Percentiles rank a stretch among this genome's conserved stretches.
phyloP scores from a whole-genome alignment of 2,797 vertebrate genomes.

The Ispidina lecontei region DNA sequence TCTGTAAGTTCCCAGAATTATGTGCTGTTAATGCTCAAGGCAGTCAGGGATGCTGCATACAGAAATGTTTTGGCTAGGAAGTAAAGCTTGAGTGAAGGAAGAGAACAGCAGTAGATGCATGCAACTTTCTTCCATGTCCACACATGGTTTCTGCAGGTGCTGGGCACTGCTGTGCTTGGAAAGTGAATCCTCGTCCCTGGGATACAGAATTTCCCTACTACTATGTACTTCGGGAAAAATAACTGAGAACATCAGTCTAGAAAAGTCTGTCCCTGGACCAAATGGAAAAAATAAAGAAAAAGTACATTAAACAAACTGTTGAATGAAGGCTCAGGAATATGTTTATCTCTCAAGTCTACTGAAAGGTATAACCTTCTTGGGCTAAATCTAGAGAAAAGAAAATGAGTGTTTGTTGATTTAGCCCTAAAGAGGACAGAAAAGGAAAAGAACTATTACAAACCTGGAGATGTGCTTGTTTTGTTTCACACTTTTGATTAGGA shows the following conservation, averaged over 20 bases:
- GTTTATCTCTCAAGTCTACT: not conserved
- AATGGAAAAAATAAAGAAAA: not conserved
- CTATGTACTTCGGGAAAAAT: not conserved
- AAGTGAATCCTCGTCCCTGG: not conserved
- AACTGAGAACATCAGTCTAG: not conserved
- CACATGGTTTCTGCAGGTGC: rapidly evolving
- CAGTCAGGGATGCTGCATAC: not conserved
- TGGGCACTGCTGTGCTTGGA: not conserved
- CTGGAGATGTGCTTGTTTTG: not conserved
- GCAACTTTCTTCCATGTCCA: not conserved
- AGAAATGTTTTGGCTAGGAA: not conserved
- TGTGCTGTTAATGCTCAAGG: rapidly evolving
- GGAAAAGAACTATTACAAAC: not conserved
- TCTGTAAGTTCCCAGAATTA: rapidly evolving
- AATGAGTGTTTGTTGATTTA: not conserved
- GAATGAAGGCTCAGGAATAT: not conserved
- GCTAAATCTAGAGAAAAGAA: not conserved
- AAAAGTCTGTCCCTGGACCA: not conserved
- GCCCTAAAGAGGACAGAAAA: not conserved
- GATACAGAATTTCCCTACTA: not conserved
- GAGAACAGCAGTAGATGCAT: not conserved
- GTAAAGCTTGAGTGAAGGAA: not conserved
- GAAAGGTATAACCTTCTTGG: not conserved
- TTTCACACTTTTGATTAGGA: not conserved
- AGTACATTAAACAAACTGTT: not conserved